Evolutionary conservation across 2,888 invertebrate species (phyloP).

Genomic region (Orthosia incerta): DNA sequence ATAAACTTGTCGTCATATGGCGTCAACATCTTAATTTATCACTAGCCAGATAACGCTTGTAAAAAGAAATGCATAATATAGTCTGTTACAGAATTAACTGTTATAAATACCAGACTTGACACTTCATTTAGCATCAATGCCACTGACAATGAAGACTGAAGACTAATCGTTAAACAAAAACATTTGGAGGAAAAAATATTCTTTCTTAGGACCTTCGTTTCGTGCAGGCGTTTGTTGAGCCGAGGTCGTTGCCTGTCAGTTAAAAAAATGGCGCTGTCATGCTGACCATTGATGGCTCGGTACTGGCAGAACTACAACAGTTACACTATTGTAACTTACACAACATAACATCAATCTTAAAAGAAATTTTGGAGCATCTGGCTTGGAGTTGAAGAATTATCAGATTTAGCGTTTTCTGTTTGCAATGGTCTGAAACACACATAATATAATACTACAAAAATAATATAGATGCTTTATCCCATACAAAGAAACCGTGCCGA

Average conservation of each 20-base stretch:
- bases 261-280: constrained; percentile 77
- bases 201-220: constrained; percentile 73
- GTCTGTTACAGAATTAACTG: constrained; percentile 73
- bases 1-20: constrained; percentile 2
- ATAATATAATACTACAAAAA: too few relatives aligned
- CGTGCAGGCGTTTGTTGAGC: constrained; percentile 64
- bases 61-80: constrained; percentile 61
- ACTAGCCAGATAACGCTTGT: constrained; percentile 39
- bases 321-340: constrained; percentile 77
- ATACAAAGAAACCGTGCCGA: too few relatives aligned
- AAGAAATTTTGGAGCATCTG: constrained; percentile 23
- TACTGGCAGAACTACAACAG: constrained; percentile 79
- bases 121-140: constrained; percentile 85
- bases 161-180: constrained; percentile 76
- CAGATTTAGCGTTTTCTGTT: constrained; percentile 23
- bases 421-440: neutral
- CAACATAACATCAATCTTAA: constrained; percentile 42
- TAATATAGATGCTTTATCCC: too few relatives aligned
- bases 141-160: constrained; percentile 78
- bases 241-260: constrained; percentile 84
- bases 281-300: constrained; percentile 81
- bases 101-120: constrained; percentile 78
- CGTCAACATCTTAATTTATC: constrained; percentile 44
- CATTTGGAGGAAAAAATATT: constrained; percentile 68
- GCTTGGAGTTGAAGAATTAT: constrained; percentile 24